Evolutionary conservation across 2,797 vertebrate species (phyloP).

Genomic region (Glyptemys insculpta): DNA sequence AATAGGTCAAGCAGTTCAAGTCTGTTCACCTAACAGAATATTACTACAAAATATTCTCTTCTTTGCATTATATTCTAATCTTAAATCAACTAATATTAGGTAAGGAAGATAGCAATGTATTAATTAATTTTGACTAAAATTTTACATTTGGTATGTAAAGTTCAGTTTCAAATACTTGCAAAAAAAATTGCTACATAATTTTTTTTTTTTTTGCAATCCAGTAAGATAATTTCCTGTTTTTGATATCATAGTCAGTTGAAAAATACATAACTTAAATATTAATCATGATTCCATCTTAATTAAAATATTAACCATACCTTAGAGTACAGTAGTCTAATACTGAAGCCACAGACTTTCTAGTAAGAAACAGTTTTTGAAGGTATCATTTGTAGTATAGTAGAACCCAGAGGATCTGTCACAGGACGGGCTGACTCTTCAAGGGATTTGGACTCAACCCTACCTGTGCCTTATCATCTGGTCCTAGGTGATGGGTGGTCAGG

Average conservation of each 20-base stretch:
- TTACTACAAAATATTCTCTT: neutral
- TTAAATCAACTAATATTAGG: neutral
- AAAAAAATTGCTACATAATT: neutral
- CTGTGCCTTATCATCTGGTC: neutral
- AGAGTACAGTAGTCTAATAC: neutral
- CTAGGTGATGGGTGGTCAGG: neutral
- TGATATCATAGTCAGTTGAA: slow-evolving; percentile 5
- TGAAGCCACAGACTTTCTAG: neutral
- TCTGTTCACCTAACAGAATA: neutral
- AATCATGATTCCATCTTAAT: neutral
- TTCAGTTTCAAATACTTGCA: neutral
- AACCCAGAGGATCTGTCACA: neutral
- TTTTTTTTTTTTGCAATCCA: neutral
- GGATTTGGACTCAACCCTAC: neutral
- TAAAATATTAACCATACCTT: neutral
- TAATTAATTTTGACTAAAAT: neutral
- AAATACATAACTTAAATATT: neutral
- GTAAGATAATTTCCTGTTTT: neutral
- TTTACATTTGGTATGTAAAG: neutral
- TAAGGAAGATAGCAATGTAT: neutral
- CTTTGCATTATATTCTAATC: neutral
- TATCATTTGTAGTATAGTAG: neutral
- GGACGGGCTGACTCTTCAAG: neutral
- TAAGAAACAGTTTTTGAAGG: neutral
- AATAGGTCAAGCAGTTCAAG: neutral